These are phyloP conservation scores for Acanthoscelides obtectus DNA, from an alignment of 2,888 invertebrate species.

Conservation along the genomic window DNA sequence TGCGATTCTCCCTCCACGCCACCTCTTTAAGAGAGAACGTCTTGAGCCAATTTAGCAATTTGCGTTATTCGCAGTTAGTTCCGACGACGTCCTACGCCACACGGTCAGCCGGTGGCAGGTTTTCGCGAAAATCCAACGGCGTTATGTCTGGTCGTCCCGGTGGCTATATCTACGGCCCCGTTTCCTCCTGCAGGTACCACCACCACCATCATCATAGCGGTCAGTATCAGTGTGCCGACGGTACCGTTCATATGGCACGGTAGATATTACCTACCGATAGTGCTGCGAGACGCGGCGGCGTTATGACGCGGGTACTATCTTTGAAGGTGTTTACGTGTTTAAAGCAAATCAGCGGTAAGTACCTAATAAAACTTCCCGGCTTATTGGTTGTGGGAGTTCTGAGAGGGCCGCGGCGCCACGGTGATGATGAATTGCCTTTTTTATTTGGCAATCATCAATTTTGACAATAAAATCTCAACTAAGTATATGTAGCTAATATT, in stretches of 20 bases:
- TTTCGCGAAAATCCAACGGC: background rate
- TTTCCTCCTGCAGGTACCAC: background rate
- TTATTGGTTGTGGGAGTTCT: background rate
- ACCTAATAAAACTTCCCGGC: background rate
- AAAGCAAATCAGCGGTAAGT: background rate
- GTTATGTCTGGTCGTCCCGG: background rate
- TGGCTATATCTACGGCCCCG: background rate
- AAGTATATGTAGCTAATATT: too few relatives aligned
- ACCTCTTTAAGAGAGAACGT: background rate
- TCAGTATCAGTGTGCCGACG: background rate
- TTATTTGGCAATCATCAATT: too few relatives aligned
- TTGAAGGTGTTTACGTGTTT: background rate
- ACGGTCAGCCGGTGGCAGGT: background rate
- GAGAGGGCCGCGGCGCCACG: background rate
- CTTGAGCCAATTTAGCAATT: conserved; percentile 1
- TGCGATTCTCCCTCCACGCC: background rate
- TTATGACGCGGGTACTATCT: background rate
- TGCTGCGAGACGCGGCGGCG: background rate
- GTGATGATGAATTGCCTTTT: too few relatives aligned
- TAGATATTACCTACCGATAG: background rate
- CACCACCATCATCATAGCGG: background rate
- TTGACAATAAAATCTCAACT: too few relatives aligned
- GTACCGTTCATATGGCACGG: background rate
- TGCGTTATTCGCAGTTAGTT: background rate
- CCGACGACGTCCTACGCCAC: background rate